These are phyloP conservation scores for Chromobotia macracanthus DNA, from an alignment of 2,797 vertebrate species.

Conservation along the genomic window DNA sequence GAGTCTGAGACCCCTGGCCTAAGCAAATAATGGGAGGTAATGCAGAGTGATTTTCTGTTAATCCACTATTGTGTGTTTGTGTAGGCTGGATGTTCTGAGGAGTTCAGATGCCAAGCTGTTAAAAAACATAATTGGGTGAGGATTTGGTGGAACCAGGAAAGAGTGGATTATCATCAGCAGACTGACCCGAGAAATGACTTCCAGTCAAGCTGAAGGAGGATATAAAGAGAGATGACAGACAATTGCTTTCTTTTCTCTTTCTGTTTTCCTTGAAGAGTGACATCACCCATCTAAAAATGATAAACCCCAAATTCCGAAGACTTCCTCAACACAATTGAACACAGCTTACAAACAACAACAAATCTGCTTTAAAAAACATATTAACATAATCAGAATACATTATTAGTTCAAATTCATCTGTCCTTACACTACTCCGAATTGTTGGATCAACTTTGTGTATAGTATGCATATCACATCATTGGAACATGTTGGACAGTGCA, in stretches of 20 bases:
- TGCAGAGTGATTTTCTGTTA: not conserved
- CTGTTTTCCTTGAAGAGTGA: not conserved
- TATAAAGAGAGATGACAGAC: not conserved
- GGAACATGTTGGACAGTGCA: not conserved
- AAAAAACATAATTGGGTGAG: not conserved
- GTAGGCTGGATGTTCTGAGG: not conserved
- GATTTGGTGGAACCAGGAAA: not conserved
- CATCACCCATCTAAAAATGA: too few species aligned
- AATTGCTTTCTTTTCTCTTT: not conserved
- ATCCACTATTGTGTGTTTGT: not conserved
- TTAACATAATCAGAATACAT: not conserved
- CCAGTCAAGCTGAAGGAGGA: conserved; percentile 1
- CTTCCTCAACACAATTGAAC: not conserved
- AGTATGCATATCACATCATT: not conserved
- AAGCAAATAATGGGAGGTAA: not conserved
- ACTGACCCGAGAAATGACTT: conserved; percentile 6
- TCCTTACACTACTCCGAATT: too few species aligned
- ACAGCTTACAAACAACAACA: not conserved
- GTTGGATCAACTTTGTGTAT: not conserved
- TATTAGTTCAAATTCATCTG: too few species aligned
- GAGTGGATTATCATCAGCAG: conserved; percentile 8
- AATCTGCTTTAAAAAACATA: not conserved
- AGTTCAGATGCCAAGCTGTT: not conserved
- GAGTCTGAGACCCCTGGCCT: not conserved
- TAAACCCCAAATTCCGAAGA: too few species aligned